These are phyloP conservation scores for Anas acuta DNA, from an alignment of 2,797 vertebrate genomes.

Conservation along the genomic window DNA sequence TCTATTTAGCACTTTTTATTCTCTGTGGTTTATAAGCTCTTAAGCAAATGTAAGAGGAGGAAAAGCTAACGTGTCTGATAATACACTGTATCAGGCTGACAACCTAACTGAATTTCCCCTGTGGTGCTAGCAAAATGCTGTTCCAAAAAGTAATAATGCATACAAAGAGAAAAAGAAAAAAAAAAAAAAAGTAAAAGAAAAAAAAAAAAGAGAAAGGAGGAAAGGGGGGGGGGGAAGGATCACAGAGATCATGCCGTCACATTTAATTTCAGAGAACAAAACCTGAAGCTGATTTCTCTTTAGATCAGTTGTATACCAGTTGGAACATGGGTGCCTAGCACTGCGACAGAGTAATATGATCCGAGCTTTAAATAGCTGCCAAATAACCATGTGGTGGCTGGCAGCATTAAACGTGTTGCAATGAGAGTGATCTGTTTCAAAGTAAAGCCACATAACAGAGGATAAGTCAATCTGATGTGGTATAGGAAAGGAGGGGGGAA, in stretches of 20 bases:
- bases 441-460: conserved; percentile 66
- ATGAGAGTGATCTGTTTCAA: conserved; percentile 70
- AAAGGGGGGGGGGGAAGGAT: fast-evolving
- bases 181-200: fast-evolving
- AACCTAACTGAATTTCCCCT: conserved; percentile 64
- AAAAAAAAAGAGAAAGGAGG: neutral
- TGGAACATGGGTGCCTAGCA: conserved; percentile 65
- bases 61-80: conserved; percentile 64
- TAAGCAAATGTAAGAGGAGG: conserved; percentile 72
- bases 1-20: conserved; percentile 73
- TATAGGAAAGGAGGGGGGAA: conserved; percentile 18
- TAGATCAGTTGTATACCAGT: conserved; percentile 66
- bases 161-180: neutral
- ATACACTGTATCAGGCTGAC: conserved; percentile 65
- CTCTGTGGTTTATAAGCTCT: conserved; percentile 68
- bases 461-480: conserved; percentile 52
- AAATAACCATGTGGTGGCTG: conserved; percentile 73
- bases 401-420: conserved; percentile 62
- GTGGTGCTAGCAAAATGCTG: conserved; percentile 52
- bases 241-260: conserved; percentile 52
- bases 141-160: conserved; percentile 63
- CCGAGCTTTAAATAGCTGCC: conserved; percentile 77
- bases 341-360: conserved; percentile 65
- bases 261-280: conserved; percentile 71
- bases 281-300: conserved; percentile 65